Percentiles rank a stretch among this genome's conserved stretches.
phyloP scores from a whole-genome alignment of 1,140 invertebrate genomes.

The Branchinecta lynchi region DNA sequence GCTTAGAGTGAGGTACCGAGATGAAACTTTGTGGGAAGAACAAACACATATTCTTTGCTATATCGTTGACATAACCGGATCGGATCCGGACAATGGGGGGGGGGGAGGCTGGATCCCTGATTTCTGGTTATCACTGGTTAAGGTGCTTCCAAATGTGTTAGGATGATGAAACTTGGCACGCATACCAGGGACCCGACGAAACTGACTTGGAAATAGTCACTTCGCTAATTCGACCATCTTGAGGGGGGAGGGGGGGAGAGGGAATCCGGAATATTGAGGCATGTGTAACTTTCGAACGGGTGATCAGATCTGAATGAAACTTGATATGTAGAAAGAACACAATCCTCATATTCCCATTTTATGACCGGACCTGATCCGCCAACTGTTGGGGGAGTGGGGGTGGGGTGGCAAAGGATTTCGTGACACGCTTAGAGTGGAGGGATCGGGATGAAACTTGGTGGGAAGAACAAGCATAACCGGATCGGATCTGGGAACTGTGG shows the following conservation, averaged over 20 bases:
- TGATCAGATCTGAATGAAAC: background rate
- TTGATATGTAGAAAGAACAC: background rate
- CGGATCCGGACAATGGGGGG: background rate
- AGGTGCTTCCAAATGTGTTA: background rate
- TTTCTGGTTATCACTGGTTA: background rate
- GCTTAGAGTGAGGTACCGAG: background rate
- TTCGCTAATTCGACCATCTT: background rate
- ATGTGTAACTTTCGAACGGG: background rate
- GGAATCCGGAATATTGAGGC: background rate
- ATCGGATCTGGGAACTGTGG: background rate
- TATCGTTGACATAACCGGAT: background rate
- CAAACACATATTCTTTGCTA: background rate
- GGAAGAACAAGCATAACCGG: background rate
- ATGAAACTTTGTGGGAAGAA: background rate
- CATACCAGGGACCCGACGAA: background rate
- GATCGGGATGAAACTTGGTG: conserved; percentile 1
- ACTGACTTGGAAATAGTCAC: too few relatives aligned
- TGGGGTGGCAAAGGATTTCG: background rate
- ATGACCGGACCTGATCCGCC: background rate
- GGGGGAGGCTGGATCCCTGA: background rate
- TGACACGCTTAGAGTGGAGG: background rate
- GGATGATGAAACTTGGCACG: background rate
- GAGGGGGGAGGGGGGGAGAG: background rate
- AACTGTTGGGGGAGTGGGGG: background rate
- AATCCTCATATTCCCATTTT: background rate